These are phyloP conservation scores for Timema cristinae DNA, from an alignment of 2,888 invertebrate genomes.

Conservation along the genomic window DNA sequence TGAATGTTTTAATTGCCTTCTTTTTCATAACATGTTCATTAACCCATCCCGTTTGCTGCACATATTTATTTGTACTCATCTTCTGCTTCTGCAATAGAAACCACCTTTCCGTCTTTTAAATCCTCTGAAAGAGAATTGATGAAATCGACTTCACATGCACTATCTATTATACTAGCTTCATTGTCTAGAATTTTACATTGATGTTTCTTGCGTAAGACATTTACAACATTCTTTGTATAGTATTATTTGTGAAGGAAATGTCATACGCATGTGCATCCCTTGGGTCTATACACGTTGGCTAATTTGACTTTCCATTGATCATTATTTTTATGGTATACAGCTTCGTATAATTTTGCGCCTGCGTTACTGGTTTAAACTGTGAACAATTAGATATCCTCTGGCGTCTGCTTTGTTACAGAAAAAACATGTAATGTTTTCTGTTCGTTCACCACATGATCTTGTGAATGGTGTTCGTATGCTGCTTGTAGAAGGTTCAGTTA, in stretches of 20 bases:
- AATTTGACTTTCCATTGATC: background rate
- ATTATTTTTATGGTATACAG: background rate
- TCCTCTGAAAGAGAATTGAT: constrained; percentile 13
- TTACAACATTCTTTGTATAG: constrained; percentile 9
- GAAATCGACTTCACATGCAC: constrained; percentile 9
- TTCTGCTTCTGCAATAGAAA: constrained; percentile 15
- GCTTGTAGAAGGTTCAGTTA: background rate
- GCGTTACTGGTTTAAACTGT: constrained; percentile 5
- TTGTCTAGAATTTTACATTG: background rate
- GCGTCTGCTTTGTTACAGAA: background rate
- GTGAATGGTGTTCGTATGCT: constrained; percentile 1
- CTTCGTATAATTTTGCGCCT: background rate
- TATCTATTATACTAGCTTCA: constrained; percentile 1
- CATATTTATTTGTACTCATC: constrained; percentile 12
- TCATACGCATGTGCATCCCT: constrained; percentile 13
- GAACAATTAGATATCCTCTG: background rate
- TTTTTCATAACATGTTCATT: background rate
- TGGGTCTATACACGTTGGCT: background rate
- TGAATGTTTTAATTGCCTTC: constrained; percentile 8
- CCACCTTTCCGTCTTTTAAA: constrained; percentile 2
- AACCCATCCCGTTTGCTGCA: background rate
- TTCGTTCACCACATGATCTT: constrained; percentile 10
- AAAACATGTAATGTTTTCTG: constrained; percentile 5
- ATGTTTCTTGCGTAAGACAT: background rate
- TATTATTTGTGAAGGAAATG: background rate